Evolutionary conservation across 2,888 invertebrate genomes (phyloP).

Genomic region (Stenotaenia linearis): DNA sequence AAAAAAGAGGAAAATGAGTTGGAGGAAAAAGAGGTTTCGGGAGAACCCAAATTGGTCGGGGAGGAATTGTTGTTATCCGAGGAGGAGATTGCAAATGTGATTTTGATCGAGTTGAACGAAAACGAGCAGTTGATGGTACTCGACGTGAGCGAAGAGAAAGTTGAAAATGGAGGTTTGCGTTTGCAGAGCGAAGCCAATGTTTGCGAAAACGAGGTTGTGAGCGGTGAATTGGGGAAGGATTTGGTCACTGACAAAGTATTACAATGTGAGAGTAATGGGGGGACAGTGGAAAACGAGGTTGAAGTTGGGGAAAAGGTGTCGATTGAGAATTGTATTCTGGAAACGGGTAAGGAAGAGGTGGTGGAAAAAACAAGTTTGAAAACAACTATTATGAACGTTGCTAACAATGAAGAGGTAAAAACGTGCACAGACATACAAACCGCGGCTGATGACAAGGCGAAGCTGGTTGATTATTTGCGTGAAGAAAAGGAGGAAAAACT

Average conservation of each 20-base stretch:
- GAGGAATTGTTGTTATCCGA: neutral
- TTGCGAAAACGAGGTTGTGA: neutral
- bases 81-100: neutral
- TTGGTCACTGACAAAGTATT: neutral
- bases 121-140: neutral
- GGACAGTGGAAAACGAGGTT: too few species aligned
- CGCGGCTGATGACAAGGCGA: neutral
- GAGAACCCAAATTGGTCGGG: neutral
- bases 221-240: neutral
- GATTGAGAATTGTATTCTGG: neutral
- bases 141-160: neutral
- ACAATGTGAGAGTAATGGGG: too few species aligned
- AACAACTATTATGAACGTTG: neutral
- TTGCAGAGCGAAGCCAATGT: neutral
- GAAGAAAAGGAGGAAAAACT: neutral
- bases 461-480: neutral
- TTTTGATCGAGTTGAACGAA: conserved; percentile 1
- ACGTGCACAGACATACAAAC: neutral
- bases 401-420: neutral
- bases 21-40: neutral
- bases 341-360: too few species aligned
- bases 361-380: neutral
- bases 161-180: neutral
- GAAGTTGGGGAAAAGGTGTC: neutral
- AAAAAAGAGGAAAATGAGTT: neutral